phyloP scores from a whole-genome alignment of 2,113 vertebrate genomes.

The Tretioscincus oriximinensis region DNA sequence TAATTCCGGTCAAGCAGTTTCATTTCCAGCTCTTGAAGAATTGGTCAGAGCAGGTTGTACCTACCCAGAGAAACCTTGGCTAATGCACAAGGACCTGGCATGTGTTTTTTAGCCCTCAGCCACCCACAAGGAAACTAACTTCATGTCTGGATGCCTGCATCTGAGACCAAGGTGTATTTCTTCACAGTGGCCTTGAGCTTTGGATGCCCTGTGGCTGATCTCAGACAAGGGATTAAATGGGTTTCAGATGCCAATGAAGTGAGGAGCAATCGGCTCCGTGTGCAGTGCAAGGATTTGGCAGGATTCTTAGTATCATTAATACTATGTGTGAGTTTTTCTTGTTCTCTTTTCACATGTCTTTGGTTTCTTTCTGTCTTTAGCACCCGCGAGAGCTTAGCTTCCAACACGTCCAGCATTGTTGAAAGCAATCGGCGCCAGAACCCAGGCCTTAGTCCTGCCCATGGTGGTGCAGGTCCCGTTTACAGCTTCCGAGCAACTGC shows the following conservation, averaged over 20 bases:
- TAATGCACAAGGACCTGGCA: background rate
- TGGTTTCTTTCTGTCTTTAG: slow-evolving; percentile 72
- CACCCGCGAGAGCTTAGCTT: slow-evolving; percentile 96
- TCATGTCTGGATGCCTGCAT: background rate
- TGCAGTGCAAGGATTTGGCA: background rate
- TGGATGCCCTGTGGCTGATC: no score
- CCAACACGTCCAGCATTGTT: slow-evolving; percentile 97
- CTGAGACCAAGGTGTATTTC: background rate
- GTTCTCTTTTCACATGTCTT: slow-evolving; percentile 42
- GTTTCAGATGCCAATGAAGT: no score
- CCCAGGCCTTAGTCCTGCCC: slow-evolving; percentile 90
- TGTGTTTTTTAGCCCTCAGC: background rate
- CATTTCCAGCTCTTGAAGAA: background rate
- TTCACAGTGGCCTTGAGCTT: background rate
- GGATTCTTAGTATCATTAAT: slow-evolving; percentile 14
- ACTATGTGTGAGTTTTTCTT: slow-evolving; percentile 53
- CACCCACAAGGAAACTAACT: background rate
- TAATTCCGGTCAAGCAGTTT: no score
- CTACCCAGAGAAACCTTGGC: no score
- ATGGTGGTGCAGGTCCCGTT: slow-evolving; percentile 82
- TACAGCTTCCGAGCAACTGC: slow-evolving; percentile 88
- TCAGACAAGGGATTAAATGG: no score
- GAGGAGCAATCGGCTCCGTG: no score
- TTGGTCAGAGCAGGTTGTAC: background rate
- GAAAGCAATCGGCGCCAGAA: slow-evolving; percentile 97